Evolutionary conservation across 2,888 invertebrate genomes (phyloP), one percentile per base, ranked within the genome.

Genomic region (Lissocephala sabroskyi): DNA sequence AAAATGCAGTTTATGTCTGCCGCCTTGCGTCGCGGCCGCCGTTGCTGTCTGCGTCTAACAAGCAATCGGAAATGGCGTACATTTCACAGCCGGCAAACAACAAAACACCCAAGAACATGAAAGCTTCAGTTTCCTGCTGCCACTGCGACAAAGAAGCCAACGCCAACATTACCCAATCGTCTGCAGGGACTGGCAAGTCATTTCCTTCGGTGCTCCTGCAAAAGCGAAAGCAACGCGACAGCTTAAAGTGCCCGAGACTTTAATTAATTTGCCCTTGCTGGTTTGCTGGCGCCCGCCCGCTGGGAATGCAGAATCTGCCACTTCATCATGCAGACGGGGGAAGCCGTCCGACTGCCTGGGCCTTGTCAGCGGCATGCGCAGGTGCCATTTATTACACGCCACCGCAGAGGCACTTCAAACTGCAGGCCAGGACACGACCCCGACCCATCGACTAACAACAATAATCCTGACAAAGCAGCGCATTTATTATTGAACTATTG

Each of bases 381-480:
- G 80, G 78, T 81, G 80, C 79, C 67, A 79, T 77, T 76, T 76
- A 66, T 68, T 65, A 66, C 59, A 65, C 58, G 48, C 18, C 26
- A 13, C 36, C 28, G 30, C n/a, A 36, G 14, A 36, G 14, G 14
- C 2, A 9, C n/a, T n/a, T n/a, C n/a, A n/a, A n/a, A 41, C 30
- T 18, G 32, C 30, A 11, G 10, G 28, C 23, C 32, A 33, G 13
- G 18, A 42, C 7, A 14, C 30, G 3, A 13, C 30, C 7, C n/a
- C 6, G 10, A 11, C 30, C 2, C n/a, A 13, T 11, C 11, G 29
- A 10, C 6, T 32, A 49, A 70, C 70, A 81, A 77, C 71, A 67
- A 76, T 79, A 80, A 81, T 79, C 79, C 79, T 66, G 77, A 79
- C 76, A 71, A 79, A 81, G 81, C 64, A 79, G 65, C 61, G 52